A percentile compares a stretch with the other conserved stretches of the same genome.
phyloP scores from a whole-genome alignment of 1,140 invertebrate species.

The Papilio xuthus region DNA sequence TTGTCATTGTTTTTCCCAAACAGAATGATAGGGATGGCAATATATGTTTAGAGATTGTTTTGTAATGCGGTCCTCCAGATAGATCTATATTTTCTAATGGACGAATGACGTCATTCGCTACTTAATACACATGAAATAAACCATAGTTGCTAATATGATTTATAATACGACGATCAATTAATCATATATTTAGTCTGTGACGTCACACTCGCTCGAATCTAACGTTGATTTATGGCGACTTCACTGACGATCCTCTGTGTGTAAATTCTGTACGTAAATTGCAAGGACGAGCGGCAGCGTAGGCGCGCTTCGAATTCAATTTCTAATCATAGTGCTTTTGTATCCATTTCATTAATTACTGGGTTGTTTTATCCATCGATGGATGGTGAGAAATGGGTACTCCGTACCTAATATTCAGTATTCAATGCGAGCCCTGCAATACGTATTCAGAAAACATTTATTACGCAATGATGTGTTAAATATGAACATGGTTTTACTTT shows the following conservation, averaged over 20 bases:
- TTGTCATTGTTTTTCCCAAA: too few relatives aligned
- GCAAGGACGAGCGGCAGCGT: neutral
- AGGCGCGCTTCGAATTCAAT: neutral
- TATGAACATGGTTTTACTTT: neutral
- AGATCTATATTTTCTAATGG: too few relatives aligned
- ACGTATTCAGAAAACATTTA: too few relatives aligned
- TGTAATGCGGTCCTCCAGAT: too few relatives aligned
- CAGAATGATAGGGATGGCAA: too few relatives aligned
- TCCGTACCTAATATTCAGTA: too few relatives aligned
- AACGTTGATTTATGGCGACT: neutral
- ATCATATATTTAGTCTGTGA: conserved; percentile 11
- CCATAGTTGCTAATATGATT: neutral
- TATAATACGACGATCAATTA: neutral
- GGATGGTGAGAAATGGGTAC: neutral
- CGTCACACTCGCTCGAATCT: neutral
- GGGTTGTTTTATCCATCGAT: neutral
- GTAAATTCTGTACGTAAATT: neutral
- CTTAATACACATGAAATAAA: neutral
- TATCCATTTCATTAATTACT: conserved; percentile 8
- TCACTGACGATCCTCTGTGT: neutral
- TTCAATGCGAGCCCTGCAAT: too few relatives aligned
- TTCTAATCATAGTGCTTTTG: conserved; percentile 6
- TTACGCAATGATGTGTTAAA: too few relatives aligned
- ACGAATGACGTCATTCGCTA: too few relatives aligned
- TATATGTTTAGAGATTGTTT: too few relatives aligned